phyloP scores from a whole-genome alignment of 2,797 vertebrate species.

The Neopelma chrysocephalum region DNA sequence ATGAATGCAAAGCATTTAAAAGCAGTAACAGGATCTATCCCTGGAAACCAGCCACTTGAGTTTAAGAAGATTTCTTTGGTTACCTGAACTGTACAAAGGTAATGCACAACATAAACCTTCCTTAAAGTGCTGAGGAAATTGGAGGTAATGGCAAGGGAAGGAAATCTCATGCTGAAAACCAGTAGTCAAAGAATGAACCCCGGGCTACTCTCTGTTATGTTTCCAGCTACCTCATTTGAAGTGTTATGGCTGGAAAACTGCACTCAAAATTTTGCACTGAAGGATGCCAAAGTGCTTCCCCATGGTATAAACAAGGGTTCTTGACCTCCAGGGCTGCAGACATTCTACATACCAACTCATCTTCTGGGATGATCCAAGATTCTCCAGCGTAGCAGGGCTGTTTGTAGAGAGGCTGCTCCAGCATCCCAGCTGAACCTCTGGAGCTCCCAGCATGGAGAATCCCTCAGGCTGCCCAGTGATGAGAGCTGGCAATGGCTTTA shows the following conservation, averaged over 20 bases:
- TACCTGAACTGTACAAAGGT: neutral
- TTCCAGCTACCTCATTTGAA: neutral
- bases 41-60: neutral
- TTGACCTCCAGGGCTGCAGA: neutral
- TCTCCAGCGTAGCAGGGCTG: rapidly evolving
- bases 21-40: neutral
- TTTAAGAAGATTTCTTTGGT: neutral
- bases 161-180: neutral
- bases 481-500: neutral
- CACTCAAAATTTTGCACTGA: neutral
- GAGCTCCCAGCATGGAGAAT: neutral
- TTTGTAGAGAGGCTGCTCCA: neutral
- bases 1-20: neutral
- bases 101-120: neutral
- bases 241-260: neutral
- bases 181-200: neutral
- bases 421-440: neutral
- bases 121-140: neutral
- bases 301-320: neutral
- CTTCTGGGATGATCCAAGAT: neutral
- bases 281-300: neutral
- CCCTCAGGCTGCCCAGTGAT: neutral
- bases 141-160: neutral
- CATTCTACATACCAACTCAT: neutral
- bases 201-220: neutral